Evolutionary conservation across 1,140 invertebrate species (phyloP).

Genomic region (Pomacea maculata): DNA sequence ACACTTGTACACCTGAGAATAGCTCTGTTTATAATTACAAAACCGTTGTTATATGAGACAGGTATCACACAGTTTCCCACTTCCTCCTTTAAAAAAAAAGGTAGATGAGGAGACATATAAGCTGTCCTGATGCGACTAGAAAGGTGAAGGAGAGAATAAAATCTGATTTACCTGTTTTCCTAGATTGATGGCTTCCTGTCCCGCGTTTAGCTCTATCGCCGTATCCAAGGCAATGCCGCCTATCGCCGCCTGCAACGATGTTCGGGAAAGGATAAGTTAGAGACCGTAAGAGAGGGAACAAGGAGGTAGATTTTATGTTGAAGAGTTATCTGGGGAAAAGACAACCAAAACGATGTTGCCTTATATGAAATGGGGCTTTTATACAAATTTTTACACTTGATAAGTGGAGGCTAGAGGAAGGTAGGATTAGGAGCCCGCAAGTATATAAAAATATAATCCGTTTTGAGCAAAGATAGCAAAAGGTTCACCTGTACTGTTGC

Average conservation of each 20-base stretch:
- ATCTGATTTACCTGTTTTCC: constrained; percentile 21
- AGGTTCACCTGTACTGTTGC: constrained; percentile 66
- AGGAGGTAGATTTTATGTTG: not conserved
- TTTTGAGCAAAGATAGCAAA: not conserved
- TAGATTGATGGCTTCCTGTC: constrained; percentile 27
- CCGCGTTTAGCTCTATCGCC: constrained; percentile 61
- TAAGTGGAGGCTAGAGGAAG: too few species aligned
- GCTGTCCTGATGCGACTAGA: not conserved
- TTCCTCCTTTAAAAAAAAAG: not conserved
- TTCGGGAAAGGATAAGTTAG: not conserved
- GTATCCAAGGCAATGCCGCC: constrained; percentile 71
- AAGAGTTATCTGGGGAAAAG: too few species aligned
- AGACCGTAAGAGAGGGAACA: not conserved
- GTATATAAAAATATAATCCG: too few species aligned
- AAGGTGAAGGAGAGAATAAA: not conserved
- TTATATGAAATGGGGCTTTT: too few species aligned
- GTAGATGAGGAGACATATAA: not conserved
- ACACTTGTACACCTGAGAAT: too few species aligned
- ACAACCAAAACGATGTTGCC: too few species aligned
- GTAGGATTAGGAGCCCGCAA: too few species aligned
- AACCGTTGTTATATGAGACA: too few species aligned
- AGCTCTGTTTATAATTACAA: too few species aligned
- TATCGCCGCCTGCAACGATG: constrained; percentile 53
- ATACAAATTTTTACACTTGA: too few species aligned
- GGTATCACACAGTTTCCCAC: too few species aligned